Base-by-base conservation (phyloP, 2,113 vertebrate species). In the Pachycephala philippinensis region DNA sequence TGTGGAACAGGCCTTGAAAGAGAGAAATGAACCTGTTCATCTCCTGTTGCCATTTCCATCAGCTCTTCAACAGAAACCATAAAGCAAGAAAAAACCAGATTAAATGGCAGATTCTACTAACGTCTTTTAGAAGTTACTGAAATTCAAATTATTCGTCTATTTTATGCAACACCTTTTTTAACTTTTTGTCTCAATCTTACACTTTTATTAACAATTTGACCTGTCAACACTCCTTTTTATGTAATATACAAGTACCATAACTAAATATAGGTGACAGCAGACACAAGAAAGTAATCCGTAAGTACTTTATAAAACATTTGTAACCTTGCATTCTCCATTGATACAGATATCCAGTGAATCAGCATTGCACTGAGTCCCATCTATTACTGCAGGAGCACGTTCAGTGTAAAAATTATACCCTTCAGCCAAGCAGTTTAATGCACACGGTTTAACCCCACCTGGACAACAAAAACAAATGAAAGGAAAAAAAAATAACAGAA, bases 361-460 rank as follows among this genome's bases (percentile, higher is more conserved):
- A 8, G 98, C 98, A 97, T 99, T 99, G 98, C 99, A 99, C 47
- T 98, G 99, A 75, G 99, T 99, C 79, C 99, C 99, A 86, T 99
- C 99, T 74, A 99, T 99, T 89, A 99, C 99, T 7, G 99, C 99
- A 63, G 99, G 99, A 76, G 99, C 98, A 90, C 99, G 99, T 97
- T 99, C 99, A 15, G 99, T 99, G 98, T 99, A 99, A 98, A 99
- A 99, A 98, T 99, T 99, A 81, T 99, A 99, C 84, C 99, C 99
- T 97, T 99, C 99, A 44, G 99, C 99, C 98, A 99, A 97, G 98
- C 99, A 99, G 98, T 99, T 99, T 77, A 99, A 97, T 13, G 99
- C 99, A 95, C 99, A 99, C 24, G 99, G 98, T 97, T 99, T 99
- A 90, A 99, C 99, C 39, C 99, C 99, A 98, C 99, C 99, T 99